phyloP scores from a whole-genome alignment of 1,140 invertebrate species.

The Neocloeon triangulifer region DNA sequence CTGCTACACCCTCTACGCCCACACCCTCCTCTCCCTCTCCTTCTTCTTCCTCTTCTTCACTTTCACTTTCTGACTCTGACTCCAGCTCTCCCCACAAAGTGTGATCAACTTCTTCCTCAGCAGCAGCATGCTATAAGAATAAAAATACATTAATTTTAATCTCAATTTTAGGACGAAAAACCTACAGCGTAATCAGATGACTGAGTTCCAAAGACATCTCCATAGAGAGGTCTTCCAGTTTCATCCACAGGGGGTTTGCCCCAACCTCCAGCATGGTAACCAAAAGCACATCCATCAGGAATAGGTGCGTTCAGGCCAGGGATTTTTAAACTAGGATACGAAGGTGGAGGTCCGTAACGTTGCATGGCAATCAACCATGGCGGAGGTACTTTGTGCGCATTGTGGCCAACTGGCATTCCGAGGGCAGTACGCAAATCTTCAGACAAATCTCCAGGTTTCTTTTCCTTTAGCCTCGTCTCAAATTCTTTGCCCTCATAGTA shows the following conservation, averaged over 20 bases:
- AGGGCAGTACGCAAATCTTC: conserved; percentile 89
- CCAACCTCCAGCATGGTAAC: conserved; percentile 98
- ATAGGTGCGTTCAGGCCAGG: conserved; percentile 76
- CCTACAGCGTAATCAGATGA: conserved; percentile 30
- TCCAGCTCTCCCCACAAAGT: conserved; percentile 94
- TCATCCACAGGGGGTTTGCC: conserved; percentile 99
- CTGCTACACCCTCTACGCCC: conserved; percentile 26
- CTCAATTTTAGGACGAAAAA: neutral
- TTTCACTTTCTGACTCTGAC: conserved; percentile 78
- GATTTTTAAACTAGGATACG: conserved; percentile 85
- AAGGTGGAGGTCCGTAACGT: conserved; percentile 95
- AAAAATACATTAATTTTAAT: neutral
- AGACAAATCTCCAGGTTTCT: conserved; percentile 93
- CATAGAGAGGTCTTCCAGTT: conserved; percentile 89
- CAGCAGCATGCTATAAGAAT: conserved; percentile 14
- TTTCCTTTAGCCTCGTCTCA: conserved; percentile 91
- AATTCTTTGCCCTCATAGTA: conserved; percentile 99
- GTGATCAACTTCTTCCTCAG: conserved; percentile 77
- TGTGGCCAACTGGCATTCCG: conserved; percentile 94
- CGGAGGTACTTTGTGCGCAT: conserved; percentile 72
- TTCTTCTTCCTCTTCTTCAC: conserved; percentile 59
- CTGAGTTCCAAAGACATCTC: conserved; percentile 87
- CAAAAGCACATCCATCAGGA: conserved; percentile 91
- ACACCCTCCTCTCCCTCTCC: conserved; percentile 46
- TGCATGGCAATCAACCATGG: conserved; percentile 99